Conservation (phyloP, 1,140 invertebrate genomes). For the Ruditapes philippinarum region DNA sequence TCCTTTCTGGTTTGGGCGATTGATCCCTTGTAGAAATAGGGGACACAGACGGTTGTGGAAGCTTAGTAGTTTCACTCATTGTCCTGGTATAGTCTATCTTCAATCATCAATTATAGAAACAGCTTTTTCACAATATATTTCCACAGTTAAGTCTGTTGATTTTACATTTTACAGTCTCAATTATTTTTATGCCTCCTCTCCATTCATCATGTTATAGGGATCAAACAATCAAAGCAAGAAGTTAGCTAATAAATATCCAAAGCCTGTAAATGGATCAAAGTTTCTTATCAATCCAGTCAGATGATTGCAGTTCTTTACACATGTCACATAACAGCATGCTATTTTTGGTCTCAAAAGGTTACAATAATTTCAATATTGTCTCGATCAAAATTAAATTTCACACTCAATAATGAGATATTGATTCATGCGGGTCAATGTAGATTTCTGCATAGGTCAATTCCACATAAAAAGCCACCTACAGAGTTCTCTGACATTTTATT, state of each 20-base stretch:
- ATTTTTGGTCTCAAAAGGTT: neutral
- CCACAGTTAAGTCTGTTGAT: too few species aligned
- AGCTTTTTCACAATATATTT: too few species aligned
- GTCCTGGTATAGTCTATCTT: neutral
- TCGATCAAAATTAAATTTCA: constrained; percentile 30
- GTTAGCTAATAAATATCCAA: neutral
- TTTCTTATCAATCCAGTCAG: neutral
- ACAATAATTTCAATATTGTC: neutral
- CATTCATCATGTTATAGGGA: neutral
- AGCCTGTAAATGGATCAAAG: neutral
- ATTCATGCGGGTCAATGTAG: constrained; percentile 19
- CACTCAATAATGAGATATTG: constrained; percentile 35
- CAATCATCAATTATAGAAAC: too few species aligned
- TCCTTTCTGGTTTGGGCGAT: neutral
- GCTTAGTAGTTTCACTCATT: neutral
- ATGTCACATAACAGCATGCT: neutral
- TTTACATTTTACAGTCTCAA: too few species aligned
- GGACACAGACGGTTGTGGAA: neutral
- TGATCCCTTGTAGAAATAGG: neutral
- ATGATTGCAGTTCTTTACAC: neutral
- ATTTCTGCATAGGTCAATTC: constrained; percentile 5
- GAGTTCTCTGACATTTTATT: constrained; percentile 5
- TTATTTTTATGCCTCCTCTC: too few species aligned
- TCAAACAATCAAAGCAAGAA: neutral
- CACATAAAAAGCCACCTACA: constrained; percentile 1